phyloP scores from a whole-genome alignment of 1,140 invertebrate species.

The Ips typographus region DNA sequence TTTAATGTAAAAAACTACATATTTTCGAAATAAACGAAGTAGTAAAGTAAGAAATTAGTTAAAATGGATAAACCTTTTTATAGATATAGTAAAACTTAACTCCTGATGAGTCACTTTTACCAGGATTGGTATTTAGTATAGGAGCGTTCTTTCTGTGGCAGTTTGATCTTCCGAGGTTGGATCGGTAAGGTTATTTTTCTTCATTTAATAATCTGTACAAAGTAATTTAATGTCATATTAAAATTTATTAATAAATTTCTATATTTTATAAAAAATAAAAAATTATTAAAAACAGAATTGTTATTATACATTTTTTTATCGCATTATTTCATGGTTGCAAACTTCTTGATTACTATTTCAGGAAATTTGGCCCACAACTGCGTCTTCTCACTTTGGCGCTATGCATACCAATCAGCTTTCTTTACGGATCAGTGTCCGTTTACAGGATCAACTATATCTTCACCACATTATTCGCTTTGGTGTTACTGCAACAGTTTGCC shows the following conservation, averaged over 20 bases:
- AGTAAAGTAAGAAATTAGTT: too few relatives aligned
- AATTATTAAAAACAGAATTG: background rate
- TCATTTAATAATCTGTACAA: background rate
- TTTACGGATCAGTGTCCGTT: slow-evolving; percentile 59
- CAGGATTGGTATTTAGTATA: slow-evolving; percentile 54
- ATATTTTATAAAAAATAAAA: background rate
- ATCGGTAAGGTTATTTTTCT: slow-evolving; percentile 46
- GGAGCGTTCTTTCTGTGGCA: slow-evolving; percentile 58
- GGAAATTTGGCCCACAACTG: slow-evolving; percentile 55
- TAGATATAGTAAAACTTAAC: slow-evolving; percentile 56
- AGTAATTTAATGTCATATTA: background rate
- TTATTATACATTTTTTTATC: background rate
- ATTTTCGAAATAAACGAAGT: too few relatives aligned
- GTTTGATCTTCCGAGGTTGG: slow-evolving; percentile 54
- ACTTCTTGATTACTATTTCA: slow-evolving; percentile 43
- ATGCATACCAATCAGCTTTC: slow-evolving; percentile 53
- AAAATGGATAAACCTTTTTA: slow-evolving; percentile 27
- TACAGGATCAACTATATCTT: slow-evolving; percentile 60
- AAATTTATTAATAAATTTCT: background rate
- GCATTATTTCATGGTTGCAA: background rate
- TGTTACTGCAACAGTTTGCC: slow-evolving; percentile 58
- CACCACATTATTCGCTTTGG: slow-evolving; percentile 55
- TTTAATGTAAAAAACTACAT: too few relatives aligned
- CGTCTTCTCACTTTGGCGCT: slow-evolving; percentile 55
- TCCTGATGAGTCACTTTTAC: slow-evolving; percentile 56